Evolutionary conservation across 2,888 invertebrate species (phyloP).

Genomic region (Thereva nobilitata): DNA sequence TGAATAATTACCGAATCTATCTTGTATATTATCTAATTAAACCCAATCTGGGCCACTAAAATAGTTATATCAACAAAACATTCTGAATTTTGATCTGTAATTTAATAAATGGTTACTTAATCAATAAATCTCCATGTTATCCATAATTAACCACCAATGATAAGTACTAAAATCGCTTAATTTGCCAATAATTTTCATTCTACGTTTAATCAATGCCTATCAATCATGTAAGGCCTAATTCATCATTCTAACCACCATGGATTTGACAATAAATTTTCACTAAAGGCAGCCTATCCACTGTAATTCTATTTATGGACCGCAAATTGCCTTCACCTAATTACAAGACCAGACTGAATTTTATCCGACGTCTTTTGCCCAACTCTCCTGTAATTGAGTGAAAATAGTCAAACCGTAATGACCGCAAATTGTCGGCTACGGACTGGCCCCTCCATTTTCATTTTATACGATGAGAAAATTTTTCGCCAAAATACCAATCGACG

Average conservation of each 20-base stretch:
- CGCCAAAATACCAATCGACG: background rate
- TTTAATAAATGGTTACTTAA: too few species aligned
- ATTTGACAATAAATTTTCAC: conserved; percentile 21
- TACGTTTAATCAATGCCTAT: background rate
- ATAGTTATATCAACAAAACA: too few species aligned
- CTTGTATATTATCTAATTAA: too few species aligned
- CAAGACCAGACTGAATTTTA: conserved; percentile 3
- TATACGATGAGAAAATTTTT: background rate
- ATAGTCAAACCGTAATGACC: conserved; percentile 32
- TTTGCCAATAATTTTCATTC: too few species aligned
- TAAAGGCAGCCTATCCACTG: background rate
- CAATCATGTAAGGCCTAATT: conserved; percentile 28
- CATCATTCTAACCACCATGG: conserved; percentile 22
- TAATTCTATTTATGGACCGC: conserved; percentile 7
- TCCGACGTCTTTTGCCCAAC: conserved; percentile 25
- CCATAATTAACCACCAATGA: too few species aligned
- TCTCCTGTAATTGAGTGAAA: conserved; percentile 31
- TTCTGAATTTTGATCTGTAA: too few species aligned
- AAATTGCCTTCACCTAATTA: conserved; percentile 27
- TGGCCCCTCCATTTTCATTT: conserved; percentile 7
- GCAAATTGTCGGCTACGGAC: conserved; percentile 15
- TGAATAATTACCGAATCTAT: too few species aligned
- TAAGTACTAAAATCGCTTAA: too few species aligned
- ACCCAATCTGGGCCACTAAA: too few species aligned
- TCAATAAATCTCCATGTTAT: too few species aligned